Conservation (phyloP, 2,888 invertebrate species). For the Osmoderma eremita region DNA sequence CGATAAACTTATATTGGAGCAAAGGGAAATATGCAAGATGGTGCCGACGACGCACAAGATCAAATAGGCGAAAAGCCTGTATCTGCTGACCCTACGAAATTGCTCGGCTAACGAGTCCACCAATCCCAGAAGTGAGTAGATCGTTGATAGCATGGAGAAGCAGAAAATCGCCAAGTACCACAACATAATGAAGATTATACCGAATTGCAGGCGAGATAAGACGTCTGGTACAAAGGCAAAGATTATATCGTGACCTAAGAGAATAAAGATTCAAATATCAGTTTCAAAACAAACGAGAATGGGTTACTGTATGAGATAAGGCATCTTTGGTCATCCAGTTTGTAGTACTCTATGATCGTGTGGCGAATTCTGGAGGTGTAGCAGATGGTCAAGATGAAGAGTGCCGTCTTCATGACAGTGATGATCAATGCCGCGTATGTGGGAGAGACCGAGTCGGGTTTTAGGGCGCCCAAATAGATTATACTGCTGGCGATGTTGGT, state of each 20-base stretch:
- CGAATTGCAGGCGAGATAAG: constrained; percentile 28
- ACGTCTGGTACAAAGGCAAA: constrained; percentile 39
- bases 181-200: constrained; percentile 22
- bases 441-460: constrained; percentile 12
- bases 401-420: constrained; percentile 6
- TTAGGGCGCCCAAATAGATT: constrained; percentile 34
- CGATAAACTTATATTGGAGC: constrained; percentile 32
- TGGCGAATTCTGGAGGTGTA: constrained; percentile 19
- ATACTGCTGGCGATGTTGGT: constrained; percentile 22
- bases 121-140: constrained; percentile 34
- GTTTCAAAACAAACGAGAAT: too few relatives aligned
- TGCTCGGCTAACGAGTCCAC: constrained; percentile 42
- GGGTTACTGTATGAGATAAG: constrained; percentile 25
- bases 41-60: constrained; percentile 27
- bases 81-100: constrained; percentile 32
- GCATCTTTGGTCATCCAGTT: constrained; percentile 23
- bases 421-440: constrained; percentile 13
- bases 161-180: constrained; percentile 43
- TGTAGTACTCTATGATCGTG: constrained; percentile 19
- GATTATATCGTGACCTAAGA: constrained; percentile 34
- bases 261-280: not conserved
- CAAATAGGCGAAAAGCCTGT: constrained; percentile 39
- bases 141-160: constrained; percentile 29
- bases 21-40: constrained; percentile 18
- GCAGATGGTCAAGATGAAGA: constrained; percentile 24